Base-by-base conservation (phyloP, 2,113 vertebrate genomes). In the Sylvilagus bachmani region DNA sequence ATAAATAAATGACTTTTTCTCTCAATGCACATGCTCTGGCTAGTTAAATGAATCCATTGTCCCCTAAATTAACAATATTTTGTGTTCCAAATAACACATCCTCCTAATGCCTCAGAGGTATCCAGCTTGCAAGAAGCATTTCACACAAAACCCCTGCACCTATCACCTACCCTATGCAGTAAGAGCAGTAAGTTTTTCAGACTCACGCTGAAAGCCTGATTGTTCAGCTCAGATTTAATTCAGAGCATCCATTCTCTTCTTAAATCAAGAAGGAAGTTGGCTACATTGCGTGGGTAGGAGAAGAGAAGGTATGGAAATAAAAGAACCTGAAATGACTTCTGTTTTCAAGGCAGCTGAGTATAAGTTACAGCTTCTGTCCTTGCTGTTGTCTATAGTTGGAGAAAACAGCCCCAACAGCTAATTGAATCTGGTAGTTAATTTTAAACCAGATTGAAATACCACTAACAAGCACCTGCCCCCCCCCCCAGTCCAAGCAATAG, bases 211-310 rank as follows among this genome's bases (percentile, higher is more conserved):
- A 93, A 96, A 84, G 79, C 89, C 90, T 77, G 36, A 27, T 86
- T 96, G 80, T 93, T 95, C 89, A 79, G 49, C 51, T 66, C 33
- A 87, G 71, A 70, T 89, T 44, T 74, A 93, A 96, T 94, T 91
- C 92, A 85, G 89, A 95, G 53, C 29, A 78, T 58, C 53, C 29
- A 82, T 95, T 93, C 62, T 96, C 38, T 93, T 31, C 86, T 67
- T 92, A 97, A 95, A 90, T 51, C 27, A 70, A 90, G 77, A 97
- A 93, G 66, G 70, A 83, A 93, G 81, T 91, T 96, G 93, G 36
- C 31, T 64, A 22, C 58, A 78, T 71, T 73, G 2, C 83, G 74
- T 89, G 44, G 85, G 71, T 22, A 94, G 90, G 77, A 27, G 87
- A 86, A 67, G n/a, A 51, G 79, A 83, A 88, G 44, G 69, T 90